Conservation (phyloP, 1,140 invertebrate genomes). For the Pectinophora gossypiella region DNA sequence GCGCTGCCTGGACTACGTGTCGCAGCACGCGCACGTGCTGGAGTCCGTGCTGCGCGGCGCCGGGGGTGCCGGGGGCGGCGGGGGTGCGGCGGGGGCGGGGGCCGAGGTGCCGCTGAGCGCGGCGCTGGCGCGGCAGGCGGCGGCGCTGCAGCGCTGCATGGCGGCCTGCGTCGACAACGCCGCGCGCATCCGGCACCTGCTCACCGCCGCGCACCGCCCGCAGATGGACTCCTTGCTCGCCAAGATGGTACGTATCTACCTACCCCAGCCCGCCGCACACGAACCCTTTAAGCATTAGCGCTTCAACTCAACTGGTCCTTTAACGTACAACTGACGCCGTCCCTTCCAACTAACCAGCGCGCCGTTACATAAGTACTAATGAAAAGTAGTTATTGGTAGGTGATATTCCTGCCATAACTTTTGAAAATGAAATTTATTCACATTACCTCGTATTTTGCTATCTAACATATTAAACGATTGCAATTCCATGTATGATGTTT, state of each 20-base stretch:
- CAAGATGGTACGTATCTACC: slow-evolving; percentile 68
- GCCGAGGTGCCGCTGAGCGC: slow-evolving; percentile 44
- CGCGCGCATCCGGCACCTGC: slow-evolving; percentile 48
- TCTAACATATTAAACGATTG: too few relatives aligned
- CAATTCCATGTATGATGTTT: too few relatives aligned
- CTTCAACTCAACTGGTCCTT: too few relatives aligned
- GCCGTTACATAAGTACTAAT: too few relatives aligned
- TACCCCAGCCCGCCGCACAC: too few relatives aligned
- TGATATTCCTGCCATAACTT: too few relatives aligned
- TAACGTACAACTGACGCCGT: too few relatives aligned
- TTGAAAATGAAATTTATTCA: too few relatives aligned
- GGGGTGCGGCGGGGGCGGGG: slow-evolving; percentile 13
- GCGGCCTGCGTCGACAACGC: slow-evolving; percentile 63
- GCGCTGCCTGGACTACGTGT: slow-evolving; percentile 60
- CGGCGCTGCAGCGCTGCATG: slow-evolving; percentile 64
- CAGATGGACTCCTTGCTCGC: slow-evolving; percentile 66
- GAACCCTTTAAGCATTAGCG: too few relatives aligned
- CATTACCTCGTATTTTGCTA: too few relatives aligned
- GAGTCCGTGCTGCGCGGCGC: slow-evolving; percentile 51
- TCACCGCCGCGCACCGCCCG: slow-evolving; percentile 53
- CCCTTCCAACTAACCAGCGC: too few relatives aligned
- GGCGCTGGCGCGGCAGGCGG: slow-evolving; percentile 50
- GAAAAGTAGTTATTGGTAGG: too few relatives aligned
- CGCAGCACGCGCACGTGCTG: slow-evolving; percentile 57
- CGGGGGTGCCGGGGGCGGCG: slow-evolving; percentile 17